Evolutionary conservation across 1,140 invertebrate genomes (phyloP), one percentile per base, ranked within the genome.

Genomic region (Drosophila nigrodunni): DNA sequence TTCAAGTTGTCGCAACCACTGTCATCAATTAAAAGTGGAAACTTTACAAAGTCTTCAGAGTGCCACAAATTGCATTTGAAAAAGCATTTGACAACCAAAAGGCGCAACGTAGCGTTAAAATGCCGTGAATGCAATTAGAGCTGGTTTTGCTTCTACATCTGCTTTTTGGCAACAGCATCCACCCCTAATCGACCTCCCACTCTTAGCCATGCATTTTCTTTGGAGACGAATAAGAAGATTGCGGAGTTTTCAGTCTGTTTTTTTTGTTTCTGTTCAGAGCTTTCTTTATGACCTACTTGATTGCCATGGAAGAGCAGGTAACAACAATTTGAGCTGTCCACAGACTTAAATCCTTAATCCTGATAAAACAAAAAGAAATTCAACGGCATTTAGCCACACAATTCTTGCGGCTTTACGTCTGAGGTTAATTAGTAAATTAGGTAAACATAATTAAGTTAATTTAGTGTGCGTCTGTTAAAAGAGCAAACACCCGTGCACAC

Each of bases 391-490:
- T 72, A 74, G 61, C 43, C 49, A 71, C 76, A 79, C 71, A 82
- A 67, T 88, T 74, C 66, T 70, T 77, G 77, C 50, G 83, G 80
- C 65, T 69, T 74, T 74, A 7, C 65, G 47, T 70, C 68, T 72
- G 65, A 76, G 80, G 78, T 79, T 89, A 89, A 89, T 89, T 77
- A 89, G 77, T 76, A 89, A 89, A 90, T 89, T 89, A 89, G 80
- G 86, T 85, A 89, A 89, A 89, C 81, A 89, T 89, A 89, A 89
- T 89, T 85, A 89, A 81, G 67, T 78, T 89, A 89, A 89, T 89
- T 80, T 78, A 77, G 64, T 54, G 72, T 44, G 61, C 70, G 52
- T 62, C 60, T 67, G 77, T 52, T 35, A 67, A 76, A 76, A 58
- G 79, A 82, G 66, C 60, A 74, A 71, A 66, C 77, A 72, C 50